Conservation (phyloP, 2,888 invertebrate genomes). For the Geophilus truncorum region DNA sequence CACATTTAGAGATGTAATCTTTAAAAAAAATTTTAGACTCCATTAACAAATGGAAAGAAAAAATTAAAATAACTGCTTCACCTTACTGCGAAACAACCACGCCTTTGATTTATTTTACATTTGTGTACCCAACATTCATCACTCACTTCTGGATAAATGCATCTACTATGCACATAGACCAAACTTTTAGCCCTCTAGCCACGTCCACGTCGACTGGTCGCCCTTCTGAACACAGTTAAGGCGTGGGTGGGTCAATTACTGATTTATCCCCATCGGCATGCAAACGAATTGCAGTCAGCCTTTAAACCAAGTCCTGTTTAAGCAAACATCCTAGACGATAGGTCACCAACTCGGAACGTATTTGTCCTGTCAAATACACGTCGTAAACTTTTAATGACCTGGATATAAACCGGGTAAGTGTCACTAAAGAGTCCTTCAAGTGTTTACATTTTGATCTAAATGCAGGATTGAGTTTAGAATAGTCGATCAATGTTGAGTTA, state of each 20-base stretch:
- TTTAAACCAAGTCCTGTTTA: not conserved
- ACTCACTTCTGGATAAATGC: not conserved
- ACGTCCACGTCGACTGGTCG: not conserved
- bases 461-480: not conserved
- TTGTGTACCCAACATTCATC: not conserved
- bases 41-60: not conserved
- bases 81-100: not conserved
- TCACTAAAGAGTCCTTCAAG: not conserved
- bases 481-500: not conserved
- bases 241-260: not conserved
- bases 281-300: not conserved
- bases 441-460: not conserved
- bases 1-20: not conserved
- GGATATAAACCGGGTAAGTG: not conserved
- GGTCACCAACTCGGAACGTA: not conserved
- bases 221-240: not conserved
- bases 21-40: not conserved
- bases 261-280: not conserved
- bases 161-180: not conserved
- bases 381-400: constrained; percentile 17
- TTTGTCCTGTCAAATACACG: not conserved
- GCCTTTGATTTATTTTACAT: not conserved
- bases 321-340: not conserved
- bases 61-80: not conserved
- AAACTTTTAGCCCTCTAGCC: not conserved